Percentiles rank a stretch among this genome's conserved stretches.
phyloP scores from a whole-genome alignment of 2,113 vertebrate genomes.

The Solenodon paradoxus region DNA sequence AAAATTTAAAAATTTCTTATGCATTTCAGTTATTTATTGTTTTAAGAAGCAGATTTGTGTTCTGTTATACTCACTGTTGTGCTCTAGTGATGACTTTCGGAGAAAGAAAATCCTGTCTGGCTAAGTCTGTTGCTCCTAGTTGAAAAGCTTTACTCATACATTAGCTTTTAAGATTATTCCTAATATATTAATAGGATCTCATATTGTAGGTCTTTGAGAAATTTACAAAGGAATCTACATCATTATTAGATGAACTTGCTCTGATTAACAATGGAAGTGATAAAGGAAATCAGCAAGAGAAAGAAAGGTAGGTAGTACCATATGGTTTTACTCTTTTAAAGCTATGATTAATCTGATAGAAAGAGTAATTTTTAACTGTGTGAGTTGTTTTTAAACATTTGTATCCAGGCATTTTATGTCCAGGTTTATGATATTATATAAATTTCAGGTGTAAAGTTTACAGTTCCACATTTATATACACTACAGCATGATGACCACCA shows the following conservation, averaged over 20 bases:
- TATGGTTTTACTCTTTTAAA: neutral
- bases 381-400: too few relatives aligned
- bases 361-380: too few relatives aligned
- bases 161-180: neutral
- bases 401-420: too few relatives aligned
- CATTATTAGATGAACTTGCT: constrained; percentile 95
- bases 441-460: too few relatives aligned
- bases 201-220: constrained; percentile 95
- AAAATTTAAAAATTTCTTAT: neutral
- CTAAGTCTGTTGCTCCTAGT: neutral
- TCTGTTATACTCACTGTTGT: neutral
- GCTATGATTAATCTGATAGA: neutral
- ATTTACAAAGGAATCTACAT: constrained; percentile 97
- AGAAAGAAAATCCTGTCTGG: neutral
- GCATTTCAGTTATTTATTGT: neutral
- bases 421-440: too few relatives aligned
- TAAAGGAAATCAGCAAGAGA: constrained; percentile 91
- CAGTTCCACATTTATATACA: too few relatives aligned
- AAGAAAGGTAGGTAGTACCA: constrained; percentile 87
- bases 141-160: neutral
- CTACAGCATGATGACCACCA: too few relatives aligned
- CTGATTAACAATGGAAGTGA: constrained; percentile 95
- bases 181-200: constrained; percentile 33
- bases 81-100: neutral
- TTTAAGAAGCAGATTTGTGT: neutral